phyloP scores from a whole-genome alignment of 2,113 vertebrate species.

The Seriola quinqueradiata region DNA sequence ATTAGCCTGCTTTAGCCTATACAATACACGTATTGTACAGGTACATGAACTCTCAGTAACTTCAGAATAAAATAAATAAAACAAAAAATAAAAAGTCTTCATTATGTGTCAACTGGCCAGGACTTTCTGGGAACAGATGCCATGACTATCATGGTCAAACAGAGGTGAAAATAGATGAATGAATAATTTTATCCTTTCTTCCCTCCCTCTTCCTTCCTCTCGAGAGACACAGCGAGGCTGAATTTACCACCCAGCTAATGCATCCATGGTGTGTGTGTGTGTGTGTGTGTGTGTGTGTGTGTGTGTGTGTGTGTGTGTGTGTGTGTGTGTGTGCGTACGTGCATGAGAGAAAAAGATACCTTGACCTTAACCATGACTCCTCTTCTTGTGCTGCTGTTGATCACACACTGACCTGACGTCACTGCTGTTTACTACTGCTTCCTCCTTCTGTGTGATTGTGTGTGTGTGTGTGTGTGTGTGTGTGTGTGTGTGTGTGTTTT shows the following conservation, averaged over 20 bases:
- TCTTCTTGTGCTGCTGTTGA: slow-evolving; percentile 36
- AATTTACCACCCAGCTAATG: neutral
- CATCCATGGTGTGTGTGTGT: neutral
- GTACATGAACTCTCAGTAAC: too few species aligned
- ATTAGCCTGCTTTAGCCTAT: too few species aligned
- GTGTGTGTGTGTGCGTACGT: neutral
- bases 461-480: slow-evolving; percentile 13
- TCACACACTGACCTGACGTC: slow-evolving; percentile 16
- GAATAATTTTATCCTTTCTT: neutral
- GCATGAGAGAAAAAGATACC: neutral
- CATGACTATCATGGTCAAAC: neutral
- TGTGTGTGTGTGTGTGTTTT: slow-evolving; percentile 10
- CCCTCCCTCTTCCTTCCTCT: slow-evolving; percentile 3
- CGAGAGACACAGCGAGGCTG: neutral
- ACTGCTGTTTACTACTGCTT: slow-evolving; percentile 33
- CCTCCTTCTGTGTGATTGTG: slow-evolving; percentile 16
- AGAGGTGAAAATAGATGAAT: neutral
- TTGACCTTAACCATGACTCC: slow-evolving; percentile 40
- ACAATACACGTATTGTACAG: too few species aligned
- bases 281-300: neutral
- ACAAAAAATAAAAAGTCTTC: too few species aligned
- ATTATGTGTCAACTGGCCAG: too few species aligned
- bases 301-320: neutral
- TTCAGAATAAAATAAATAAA: too few species aligned
- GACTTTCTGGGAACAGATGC: too few species aligned